Evolutionary conservation across 2,113 vertebrate genomes (phyloP).

Genomic region (Pedionomus torquatus): DNA sequence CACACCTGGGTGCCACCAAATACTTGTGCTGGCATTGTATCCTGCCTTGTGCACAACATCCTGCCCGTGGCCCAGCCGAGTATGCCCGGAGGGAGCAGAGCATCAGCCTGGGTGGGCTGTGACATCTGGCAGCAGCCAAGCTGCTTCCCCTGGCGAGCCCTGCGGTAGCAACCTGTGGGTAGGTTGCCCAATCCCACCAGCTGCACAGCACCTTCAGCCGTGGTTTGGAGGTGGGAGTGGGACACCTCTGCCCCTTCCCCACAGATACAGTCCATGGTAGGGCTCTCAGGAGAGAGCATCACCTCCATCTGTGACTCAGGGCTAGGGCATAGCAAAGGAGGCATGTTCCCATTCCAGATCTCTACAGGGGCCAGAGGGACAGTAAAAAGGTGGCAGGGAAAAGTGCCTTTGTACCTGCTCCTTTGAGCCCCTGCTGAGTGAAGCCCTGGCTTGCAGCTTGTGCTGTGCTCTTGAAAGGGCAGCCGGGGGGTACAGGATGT

Average conservation of each 20-base stretch:
- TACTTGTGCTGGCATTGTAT: neutral
- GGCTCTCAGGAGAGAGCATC: neutral
- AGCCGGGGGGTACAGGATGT: too few species aligned
- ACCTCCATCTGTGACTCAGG: neutral
- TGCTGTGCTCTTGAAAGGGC: rapidly evolving
- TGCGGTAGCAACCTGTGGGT: rapidly evolving
- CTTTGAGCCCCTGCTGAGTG: neutral
- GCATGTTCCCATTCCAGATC: neutral
- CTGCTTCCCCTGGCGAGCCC: rapidly evolving
- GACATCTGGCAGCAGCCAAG: rapidly evolving
- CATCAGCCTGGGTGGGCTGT: neutral
- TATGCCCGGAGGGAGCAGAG: rapidly evolving
- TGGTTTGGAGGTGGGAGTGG: neutral
- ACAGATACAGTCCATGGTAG: neutral
- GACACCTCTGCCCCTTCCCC: neutral
- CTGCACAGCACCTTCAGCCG: neutral
- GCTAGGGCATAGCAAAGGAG: neutral
- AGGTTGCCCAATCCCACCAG: rapidly evolving
- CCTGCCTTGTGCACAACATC: neutral
- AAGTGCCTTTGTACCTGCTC: neutral
- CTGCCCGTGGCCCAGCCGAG: rapidly evolving
- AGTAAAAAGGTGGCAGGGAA: neutral
- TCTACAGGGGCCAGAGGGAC: neutral
- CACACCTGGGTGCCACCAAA: neutral
- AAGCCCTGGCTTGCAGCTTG: neutral